Conservation (phyloP, 2,888 invertebrate genomes). For the Drosophila nigricruria region DNA sequence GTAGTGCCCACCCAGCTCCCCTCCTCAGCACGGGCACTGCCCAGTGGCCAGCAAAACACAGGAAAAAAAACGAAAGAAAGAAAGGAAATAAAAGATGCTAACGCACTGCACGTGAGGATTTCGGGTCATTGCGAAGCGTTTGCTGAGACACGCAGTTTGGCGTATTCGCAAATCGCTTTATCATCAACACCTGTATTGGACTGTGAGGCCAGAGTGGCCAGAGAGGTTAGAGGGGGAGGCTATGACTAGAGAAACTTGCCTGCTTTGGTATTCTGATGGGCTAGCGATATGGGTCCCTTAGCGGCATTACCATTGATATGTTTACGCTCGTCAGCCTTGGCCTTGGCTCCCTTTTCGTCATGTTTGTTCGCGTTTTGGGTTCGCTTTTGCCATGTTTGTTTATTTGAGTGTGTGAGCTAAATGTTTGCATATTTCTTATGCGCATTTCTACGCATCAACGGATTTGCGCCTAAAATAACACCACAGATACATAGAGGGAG, state of each 20-base stretch:
- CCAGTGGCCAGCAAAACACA: background rate
- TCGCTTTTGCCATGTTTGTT: conserved; percentile 22
- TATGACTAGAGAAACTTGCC: conserved; percentile 11
- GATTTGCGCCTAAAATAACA: conserved; percentile 61
- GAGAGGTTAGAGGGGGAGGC: background rate
- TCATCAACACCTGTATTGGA: conserved; percentile 65
- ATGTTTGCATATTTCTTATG: conserved; percentile 70
- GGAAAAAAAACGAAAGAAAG: background rate
- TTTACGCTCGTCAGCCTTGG: conserved; percentile 46
- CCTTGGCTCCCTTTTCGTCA: conserved; percentile 9
- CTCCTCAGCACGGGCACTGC: background rate
- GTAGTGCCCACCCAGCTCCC: background rate
- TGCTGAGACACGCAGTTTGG: conserved; percentile 58
- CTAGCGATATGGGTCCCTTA: conserved; percentile 53
- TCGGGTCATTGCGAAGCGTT: conserved; percentile 35
- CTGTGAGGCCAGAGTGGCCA: background rate
- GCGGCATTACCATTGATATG: conserved; percentile 68
- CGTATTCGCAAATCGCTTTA: conserved; percentile 61
- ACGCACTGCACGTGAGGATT: conserved; percentile 31
- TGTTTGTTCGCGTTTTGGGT: conserved; percentile 30
- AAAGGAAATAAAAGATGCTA: conserved; percentile 14
- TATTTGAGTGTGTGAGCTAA: conserved; percentile 36
- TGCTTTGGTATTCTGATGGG: conserved; percentile 38
- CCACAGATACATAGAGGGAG: background rate
- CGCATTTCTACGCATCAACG: conserved; percentile 55